phyloP scores from a whole-genome alignment of 1,140 invertebrate species.

The Hermetia illucens region DNA sequence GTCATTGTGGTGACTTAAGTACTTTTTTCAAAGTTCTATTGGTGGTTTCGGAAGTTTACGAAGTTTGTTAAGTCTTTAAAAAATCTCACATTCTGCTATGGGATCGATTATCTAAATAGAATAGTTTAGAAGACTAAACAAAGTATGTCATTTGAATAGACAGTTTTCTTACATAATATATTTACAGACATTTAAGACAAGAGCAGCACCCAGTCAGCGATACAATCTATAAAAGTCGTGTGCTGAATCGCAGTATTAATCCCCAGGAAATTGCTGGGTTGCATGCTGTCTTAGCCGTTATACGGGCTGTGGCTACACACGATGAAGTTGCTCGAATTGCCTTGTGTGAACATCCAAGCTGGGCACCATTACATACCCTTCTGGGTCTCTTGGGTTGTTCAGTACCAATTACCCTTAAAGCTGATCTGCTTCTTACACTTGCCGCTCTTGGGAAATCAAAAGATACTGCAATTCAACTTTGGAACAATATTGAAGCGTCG shows the following conservation, averaged over 20 bases:
- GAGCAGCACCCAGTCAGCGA: conserved; percentile 47
- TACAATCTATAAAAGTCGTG: conserved; percentile 45
- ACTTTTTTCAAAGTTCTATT: neutral
- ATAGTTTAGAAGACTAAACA: neutral
- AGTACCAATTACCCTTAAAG: conserved; percentile 72
- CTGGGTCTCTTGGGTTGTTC: conserved; percentile 75
- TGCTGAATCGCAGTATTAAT: conserved; percentile 48
- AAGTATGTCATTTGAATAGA: neutral
- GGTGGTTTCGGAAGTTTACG: neutral
- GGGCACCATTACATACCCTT: conserved; percentile 64
- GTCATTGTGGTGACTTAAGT: no score
- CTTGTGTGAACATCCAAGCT: conserved; percentile 74
- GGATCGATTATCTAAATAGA: no score
- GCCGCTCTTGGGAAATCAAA: conserved; percentile 59
- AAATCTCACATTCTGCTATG: neutral
- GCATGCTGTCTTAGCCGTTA: conserved; percentile 61
- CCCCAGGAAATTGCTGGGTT: conserved; percentile 78
- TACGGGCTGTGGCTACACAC: conserved; percentile 58
- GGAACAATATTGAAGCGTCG: conserved; percentile 75
- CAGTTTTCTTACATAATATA: neutral
- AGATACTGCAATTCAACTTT: conserved; percentile 61
- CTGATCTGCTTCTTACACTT: conserved; percentile 60
- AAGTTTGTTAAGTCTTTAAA: conserved; percentile 1
- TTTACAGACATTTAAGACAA: conserved; percentile 35
- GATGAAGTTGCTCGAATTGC: conserved; percentile 64